These are phyloP conservation scores for Rallus limicola DNA, from an alignment of 2,113 vertebrate species.

Conservation along the genomic window DNA sequence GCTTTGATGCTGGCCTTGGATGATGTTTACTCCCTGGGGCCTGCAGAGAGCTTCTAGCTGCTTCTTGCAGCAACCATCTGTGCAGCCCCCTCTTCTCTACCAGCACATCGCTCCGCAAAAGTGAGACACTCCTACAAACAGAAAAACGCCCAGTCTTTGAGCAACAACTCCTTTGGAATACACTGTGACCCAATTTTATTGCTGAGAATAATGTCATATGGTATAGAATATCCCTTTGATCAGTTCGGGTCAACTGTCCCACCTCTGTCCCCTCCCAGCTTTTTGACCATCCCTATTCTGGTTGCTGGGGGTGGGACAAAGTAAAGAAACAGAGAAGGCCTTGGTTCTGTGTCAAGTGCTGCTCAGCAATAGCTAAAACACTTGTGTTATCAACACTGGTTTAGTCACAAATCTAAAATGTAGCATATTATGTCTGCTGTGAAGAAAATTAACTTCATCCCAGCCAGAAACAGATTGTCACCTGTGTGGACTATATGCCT, in stretches of 20 bases:
- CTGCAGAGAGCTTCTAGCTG: too few species aligned
- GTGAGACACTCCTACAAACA: neutral
- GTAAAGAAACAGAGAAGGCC: neutral
- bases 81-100: too few species aligned
- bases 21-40: too few species aligned
- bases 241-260: rapidly evolving
- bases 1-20: too few species aligned
- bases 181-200: neutral
- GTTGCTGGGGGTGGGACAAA: neutral
- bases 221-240: neutral
- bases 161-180: neutral
- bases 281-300: neutral
- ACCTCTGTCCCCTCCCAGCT: rapidly evolving
- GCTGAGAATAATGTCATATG: neutral
- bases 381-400: neutral
- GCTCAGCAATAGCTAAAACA: neutral
- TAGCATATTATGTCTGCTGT: neutral
- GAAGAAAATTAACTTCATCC: neutral
- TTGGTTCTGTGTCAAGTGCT: rapidly evolving
- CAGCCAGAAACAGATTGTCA: neutral
- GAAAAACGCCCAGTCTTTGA: neutral
- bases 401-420: neutral
- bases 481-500: neutral
- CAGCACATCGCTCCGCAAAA: too few species aligned
- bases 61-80: too few species aligned